phyloP scores from a whole-genome alignment of 2,113 vertebrate species.

The Dinomys branickii region DNA sequence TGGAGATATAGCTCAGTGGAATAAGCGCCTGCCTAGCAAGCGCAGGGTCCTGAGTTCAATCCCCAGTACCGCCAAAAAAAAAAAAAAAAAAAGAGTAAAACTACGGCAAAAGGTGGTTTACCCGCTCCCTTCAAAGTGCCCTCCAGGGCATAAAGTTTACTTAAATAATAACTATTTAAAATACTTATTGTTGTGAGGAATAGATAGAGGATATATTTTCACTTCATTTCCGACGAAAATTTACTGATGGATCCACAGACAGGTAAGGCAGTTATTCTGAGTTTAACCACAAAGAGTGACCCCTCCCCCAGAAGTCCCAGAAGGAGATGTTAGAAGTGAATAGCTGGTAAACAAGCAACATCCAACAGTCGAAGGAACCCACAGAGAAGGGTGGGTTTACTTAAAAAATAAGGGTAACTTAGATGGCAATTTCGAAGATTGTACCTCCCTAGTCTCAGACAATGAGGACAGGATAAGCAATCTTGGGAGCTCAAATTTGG shows the following conservation, averaged over 20 bases:
- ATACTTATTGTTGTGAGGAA: not conserved
- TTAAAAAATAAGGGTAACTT: not conserved
- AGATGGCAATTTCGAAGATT: not conserved
- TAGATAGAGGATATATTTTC: not conserved
- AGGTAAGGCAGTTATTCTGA: not conserved
- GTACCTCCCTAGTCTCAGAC: not conserved
- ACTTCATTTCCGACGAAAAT: not conserved
- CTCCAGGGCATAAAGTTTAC: not conserved
- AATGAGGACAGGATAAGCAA: not conserved
- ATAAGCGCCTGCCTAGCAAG: no score
- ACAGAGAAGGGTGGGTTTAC: not conserved
- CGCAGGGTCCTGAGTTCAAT: no score
- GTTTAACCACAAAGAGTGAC: not conserved
- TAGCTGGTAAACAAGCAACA: not conserved
- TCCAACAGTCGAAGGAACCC: not conserved
- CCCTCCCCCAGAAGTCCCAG: not conserved
- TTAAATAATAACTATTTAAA: not conserved
- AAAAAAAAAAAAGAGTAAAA: slow-evolving; percentile 27
- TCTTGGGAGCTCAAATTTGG: not conserved
- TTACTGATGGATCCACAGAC: not conserved
- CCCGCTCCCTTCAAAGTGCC: not conserved
- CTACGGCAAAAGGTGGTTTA: not conserved
- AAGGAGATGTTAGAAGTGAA: not conserved
- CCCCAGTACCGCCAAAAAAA: no score
- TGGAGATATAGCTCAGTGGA: no score